These are phyloP conservation scores for Drosophila gaucha DNA, from an alignment of 2,888 invertebrate species.

Conservation along the genomic window DNA sequence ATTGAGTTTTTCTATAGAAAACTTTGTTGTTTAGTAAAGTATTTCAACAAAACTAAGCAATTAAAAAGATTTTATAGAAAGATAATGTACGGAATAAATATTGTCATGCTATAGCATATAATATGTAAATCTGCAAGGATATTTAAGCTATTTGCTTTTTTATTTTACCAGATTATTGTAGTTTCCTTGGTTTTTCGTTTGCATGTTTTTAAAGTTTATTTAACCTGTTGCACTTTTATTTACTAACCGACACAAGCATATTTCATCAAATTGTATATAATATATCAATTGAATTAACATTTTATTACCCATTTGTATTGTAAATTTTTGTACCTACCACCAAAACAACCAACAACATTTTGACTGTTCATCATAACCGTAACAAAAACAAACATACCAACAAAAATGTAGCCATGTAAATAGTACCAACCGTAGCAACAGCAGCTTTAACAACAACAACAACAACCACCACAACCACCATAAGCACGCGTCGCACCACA, in stretches of 20 bases:
- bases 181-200: background rate
- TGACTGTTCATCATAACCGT: constrained; percentile 68
- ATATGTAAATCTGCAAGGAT: background rate
- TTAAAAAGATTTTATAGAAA: too few relatives aligned
- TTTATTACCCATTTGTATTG: constrained; percentile 75
- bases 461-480: constrained; percentile 38
- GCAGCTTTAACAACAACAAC: constrained; percentile 59
- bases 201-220: constrained; percentile 22
- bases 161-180: too few relatives aligned
- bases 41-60: too few relatives aligned
- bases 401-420: constrained; percentile 80
- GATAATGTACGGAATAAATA: background rate
- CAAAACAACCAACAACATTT: constrained; percentile 57
- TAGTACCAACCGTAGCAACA: constrained; percentile 80
- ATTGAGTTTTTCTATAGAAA: too few relatives aligned
- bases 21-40: too few relatives aligned
- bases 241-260: constrained; percentile 23
- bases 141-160: too few relatives aligned
- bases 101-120: background rate
- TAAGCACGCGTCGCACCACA: constrained; percentile 59
- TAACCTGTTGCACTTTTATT: constrained; percentile 1
- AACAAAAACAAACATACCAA: constrained; percentile 23
- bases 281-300: constrained; percentile 72
- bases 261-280: constrained; percentile 70
- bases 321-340: constrained; percentile 72